A percentile compares a stretch with the other conserved stretches of the same genome.
These are phyloP conservation scores for Eupithecia centaureata DNA, from an alignment of 2,888 invertebrate species.

Conservation along the genomic window DNA sequence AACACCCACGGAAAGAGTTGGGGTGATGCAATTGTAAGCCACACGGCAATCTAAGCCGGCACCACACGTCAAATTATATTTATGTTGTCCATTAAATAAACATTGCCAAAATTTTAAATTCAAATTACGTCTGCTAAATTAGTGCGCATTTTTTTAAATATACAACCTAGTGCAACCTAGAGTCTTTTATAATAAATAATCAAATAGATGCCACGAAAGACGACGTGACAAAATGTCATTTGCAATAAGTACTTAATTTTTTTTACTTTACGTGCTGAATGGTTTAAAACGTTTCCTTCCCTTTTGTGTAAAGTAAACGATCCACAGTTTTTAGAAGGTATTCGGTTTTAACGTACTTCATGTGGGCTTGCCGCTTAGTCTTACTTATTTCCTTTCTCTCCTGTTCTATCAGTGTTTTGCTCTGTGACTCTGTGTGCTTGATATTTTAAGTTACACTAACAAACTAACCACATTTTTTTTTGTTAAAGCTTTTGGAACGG, in stretches of 20 bases:
- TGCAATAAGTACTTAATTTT: not conserved
- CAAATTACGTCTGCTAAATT: not conserved
- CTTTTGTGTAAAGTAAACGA: not conserved
- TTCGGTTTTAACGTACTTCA: constrained; percentile 36
- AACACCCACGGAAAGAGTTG: too few species aligned
- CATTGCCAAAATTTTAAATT: not conserved
- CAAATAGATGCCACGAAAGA: not conserved
- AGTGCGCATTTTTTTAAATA: too few species aligned
- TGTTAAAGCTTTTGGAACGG: not conserved
- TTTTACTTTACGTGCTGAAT: not conserved
- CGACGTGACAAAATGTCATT: not conserved
- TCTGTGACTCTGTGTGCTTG: constrained; percentile 67
- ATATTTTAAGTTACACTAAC: constrained; percentile 50
- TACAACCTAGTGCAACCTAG: too few species aligned
- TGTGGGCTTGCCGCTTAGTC: constrained; percentile 66
- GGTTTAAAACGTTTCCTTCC: not conserved
- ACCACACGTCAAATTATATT: too few species aligned
- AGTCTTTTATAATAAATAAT: too few species aligned
- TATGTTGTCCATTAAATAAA: not conserved
- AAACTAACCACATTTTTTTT: constrained; percentile 51
- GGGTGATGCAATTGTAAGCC: too few species aligned
- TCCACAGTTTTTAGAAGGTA: constrained; percentile 7
- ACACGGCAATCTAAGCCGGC: too few species aligned
- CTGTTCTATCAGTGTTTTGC: constrained; percentile 72
- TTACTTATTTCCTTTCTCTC: constrained; percentile 53